These are phyloP conservation scores for Ailurus styani DNA, from an alignment of 2,113 vertebrate genomes.

Conservation along the genomic window DNA sequence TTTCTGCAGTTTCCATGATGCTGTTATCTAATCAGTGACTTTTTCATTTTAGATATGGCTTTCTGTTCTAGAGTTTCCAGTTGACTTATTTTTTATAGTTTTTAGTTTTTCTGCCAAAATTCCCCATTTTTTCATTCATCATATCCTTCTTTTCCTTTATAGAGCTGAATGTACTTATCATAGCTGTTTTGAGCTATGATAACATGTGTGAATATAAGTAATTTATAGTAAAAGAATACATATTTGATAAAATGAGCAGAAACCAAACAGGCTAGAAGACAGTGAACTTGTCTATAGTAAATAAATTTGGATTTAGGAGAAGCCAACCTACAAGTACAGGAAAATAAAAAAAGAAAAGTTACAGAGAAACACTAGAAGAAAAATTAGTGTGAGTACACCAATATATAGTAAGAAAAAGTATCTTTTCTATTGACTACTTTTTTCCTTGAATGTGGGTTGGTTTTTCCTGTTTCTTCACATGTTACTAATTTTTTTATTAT, in stretches of 20 bases:
- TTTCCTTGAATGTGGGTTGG: neutral
- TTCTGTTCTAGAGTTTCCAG: neutral
- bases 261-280: neutral
- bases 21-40: neutral
- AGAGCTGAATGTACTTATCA: neutral
- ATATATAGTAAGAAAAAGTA: neutral
- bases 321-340: neutral
- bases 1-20: neutral
- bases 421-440: neutral
- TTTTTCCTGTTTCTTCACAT: neutral
- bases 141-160: neutral
- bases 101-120: neutral
- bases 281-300: neutral
- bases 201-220: neutral
- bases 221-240: neutral
- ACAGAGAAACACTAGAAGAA: neutral
- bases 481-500: neutral
- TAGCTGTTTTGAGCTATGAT: neutral
- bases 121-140: neutral
- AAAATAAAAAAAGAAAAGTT: neutral
- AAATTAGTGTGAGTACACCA: neutral
- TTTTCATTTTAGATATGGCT: neutral
- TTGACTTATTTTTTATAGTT: neutral
- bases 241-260: neutral
- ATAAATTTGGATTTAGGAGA: constrained; percentile 8